Base-by-base conservation (phyloP, 2,113 vertebrate genomes). In the Apistogramma diplotaenia region DNA sequence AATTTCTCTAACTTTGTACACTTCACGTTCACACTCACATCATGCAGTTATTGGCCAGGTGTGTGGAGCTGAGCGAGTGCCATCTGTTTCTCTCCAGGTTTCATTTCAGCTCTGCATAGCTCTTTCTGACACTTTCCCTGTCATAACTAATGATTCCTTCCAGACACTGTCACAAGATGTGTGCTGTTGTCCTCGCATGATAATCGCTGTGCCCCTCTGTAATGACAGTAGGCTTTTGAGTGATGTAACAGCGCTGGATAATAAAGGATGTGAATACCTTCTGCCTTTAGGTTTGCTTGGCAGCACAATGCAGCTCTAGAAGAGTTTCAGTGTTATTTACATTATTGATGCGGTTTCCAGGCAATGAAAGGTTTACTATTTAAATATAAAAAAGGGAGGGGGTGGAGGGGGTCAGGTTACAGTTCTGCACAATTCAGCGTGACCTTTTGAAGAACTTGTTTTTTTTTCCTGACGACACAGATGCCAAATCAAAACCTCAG, bases 1-100 rank as follows among this genome's bases (percentile, higher is more conserved):
- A 70, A 51, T 70, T 51, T 51, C 16, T 70, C 43, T 70, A 70
- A 70, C 43, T 31, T 70, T 70, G 43, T 70, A 13, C 43, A 49
- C 27, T 29, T 40, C 12, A 29, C 43, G n/a, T n/a, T 49, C 65
- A 31, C 65, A 51, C 43, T 25, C 65, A 70, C 65, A 70, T 29
- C 25, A 25, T 70, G 13, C 65, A 70, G 65, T n/a, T 51, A 51
- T 18, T 70, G 43, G 65, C 65, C 65, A 70, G 65, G 65, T 70
- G 65, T 49, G 62, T 67, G 62, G 40, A 67, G 40, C 40, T 49
- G 62, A 67, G 62, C 27, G 46, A 29, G 23, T 67, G 23, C 40
- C 62, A 67, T 70, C 65, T 70, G 65, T 46, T 70, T 70, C 65
- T 70, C 65, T 51, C 65, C 65, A 51, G 65, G 65, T 70, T 70